Percentiles rank a stretch among this genome's conserved stretches.
Conservation (phyloP, 2,888 invertebrate genomes). For the Caenorhabditis japonica region DNA sequence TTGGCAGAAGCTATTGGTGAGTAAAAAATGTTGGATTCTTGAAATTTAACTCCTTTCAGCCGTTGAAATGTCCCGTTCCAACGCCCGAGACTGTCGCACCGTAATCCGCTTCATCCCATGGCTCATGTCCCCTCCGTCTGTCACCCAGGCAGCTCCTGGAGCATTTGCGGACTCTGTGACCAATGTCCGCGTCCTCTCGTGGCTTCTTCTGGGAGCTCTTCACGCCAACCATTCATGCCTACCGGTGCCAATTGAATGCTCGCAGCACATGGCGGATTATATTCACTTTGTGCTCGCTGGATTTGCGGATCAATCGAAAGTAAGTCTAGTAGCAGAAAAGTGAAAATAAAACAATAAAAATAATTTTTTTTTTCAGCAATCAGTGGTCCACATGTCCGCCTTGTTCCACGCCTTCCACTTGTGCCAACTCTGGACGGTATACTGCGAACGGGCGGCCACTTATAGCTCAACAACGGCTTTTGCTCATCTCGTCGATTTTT, state of each 20-base stretch:
- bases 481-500: constrained; percentile 88
- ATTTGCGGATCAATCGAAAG: constrained; percentile 94
- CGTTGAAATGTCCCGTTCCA: constrained; percentile 64
- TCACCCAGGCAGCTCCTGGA: constrained; percentile 74
- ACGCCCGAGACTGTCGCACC: constrained; percentile 70
- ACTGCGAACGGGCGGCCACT: constrained; percentile 84
- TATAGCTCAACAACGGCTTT: constrained; percentile 63
- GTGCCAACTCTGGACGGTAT: constrained; percentile 98
- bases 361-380: constrained; percentile 83
- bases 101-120: constrained; percentile 76
- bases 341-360: too few relatives aligned
- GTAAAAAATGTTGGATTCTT: too few relatives aligned
- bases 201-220: constrained; percentile 95
- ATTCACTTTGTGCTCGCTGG: constrained; percentile 95
- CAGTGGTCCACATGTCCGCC: constrained; percentile 93
- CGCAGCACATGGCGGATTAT: constrained; percentile 96
- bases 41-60: constrained; percentile 24
- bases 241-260: constrained; percentile 94
- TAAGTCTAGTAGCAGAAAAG: too few relatives aligned
- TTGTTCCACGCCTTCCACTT: constrained; percentile 96
- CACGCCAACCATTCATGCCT: constrained; percentile 81
- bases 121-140: constrained; percentile 75
- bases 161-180: constrained; percentile 76
- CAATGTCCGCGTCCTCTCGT: constrained; percentile 89
- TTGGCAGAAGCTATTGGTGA: constrained; percentile 77